phyloP scores from a whole-genome alignment of 2,797 vertebrate genomes.

The Chaetophractus vellerosus region DNA sequence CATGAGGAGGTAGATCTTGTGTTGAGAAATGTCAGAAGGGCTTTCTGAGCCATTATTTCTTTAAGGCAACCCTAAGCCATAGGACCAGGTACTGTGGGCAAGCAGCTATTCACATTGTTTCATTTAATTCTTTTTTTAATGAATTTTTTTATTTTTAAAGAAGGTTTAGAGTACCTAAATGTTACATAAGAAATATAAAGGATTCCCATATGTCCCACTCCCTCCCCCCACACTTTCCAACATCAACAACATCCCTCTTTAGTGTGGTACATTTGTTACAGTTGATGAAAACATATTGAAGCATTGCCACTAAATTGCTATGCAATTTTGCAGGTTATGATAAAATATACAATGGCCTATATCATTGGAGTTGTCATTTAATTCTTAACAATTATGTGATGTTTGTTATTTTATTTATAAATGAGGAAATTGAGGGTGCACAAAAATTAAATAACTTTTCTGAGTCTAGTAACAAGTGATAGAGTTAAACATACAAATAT shows the following conservation, averaged over 20 bases:
- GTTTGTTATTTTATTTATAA: neutral
- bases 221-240: too few relatives aligned
- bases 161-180: too few relatives aligned
- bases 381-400: neutral
- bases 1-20: neutral
- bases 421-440: neutral
- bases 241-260: too few relatives aligned
- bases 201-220: too few relatives aligned
- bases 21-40: neutral
- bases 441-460: neutral
- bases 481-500: neutral
- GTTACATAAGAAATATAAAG: too few relatives aligned
- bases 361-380: neutral
- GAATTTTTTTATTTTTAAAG: too few relatives aligned
- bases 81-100: neutral
- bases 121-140: neutral
- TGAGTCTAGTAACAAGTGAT: neutral
- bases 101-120: neutral
- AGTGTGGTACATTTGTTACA: too few relatives aligned
- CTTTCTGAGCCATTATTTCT: neutral
- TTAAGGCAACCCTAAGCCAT: neutral
- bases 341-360: too few relatives aligned
- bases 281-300: too few relatives aligned
- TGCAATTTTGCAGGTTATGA: too few relatives aligned
- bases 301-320: too few relatives aligned